These are phyloP conservation scores for Grantiella picta DNA, from an alignment of 2,113 vertebrate genomes.

Conservation along the genomic window DNA sequence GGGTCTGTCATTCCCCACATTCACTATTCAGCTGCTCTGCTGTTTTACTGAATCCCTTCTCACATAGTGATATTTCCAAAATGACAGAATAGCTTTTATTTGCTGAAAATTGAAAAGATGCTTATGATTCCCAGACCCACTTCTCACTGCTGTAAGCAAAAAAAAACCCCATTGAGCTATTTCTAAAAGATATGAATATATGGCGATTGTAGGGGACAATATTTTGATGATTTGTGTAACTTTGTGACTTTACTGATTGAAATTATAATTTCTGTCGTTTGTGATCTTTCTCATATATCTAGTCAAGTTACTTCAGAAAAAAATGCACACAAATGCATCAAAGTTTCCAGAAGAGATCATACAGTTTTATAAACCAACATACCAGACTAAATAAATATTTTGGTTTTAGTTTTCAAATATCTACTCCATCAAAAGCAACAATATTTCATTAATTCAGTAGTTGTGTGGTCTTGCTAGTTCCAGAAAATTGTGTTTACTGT, in stretches of 20 bases:
- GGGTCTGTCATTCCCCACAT: background rate
- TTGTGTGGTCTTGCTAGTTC: background rate
- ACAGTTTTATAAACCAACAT: background rate
- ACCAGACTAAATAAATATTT: conserved; percentile 43
- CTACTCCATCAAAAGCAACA: background rate
- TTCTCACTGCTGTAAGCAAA: background rate
- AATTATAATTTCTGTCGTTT: background rate
- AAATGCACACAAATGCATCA: background rate
- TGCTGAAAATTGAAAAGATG: background rate
- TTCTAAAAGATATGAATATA: background rate
- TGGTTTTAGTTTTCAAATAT: background rate
- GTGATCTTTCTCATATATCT: background rate
- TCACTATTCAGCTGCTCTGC: background rate
- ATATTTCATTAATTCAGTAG: background rate
- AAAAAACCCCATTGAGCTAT: fast-evolving
- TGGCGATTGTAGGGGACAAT: background rate
- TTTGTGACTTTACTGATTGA: background rate
- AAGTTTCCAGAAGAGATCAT: background rate
- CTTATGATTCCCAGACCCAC: background rate
- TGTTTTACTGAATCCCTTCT: background rate
- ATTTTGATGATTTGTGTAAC: background rate
- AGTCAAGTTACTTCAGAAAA: background rate
- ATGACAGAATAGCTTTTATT: background rate
- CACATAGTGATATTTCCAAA: fast-evolving
- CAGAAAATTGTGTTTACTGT: background rate